phyloP scores from a whole-genome alignment of 2,888 invertebrate species.

The Argyra leucocephala region DNA sequence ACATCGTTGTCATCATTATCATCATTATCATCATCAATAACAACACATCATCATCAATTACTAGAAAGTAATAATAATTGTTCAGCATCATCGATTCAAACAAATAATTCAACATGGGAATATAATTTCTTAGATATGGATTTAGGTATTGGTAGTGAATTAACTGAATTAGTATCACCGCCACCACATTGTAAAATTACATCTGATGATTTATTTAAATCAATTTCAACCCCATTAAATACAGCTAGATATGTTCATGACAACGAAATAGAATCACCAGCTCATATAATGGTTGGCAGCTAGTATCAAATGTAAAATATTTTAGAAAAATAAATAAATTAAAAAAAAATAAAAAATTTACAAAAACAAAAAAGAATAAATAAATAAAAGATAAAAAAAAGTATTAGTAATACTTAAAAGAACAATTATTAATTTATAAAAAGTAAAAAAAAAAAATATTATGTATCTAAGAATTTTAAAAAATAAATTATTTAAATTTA shows the following conservation, averaged over 20 bases:
- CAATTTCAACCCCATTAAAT: conserved; percentile 36
- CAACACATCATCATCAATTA: conserved; percentile 30
- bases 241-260: conserved; percentile 37
- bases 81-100: conserved; percentile 28
- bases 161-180: conserved; percentile 47
- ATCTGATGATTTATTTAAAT: conserved; percentile 47
- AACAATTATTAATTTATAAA: background rate
- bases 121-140: conserved; percentile 45
- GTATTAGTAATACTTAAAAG: background rate
- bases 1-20: conserved; percentile 39
- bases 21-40: conserved; percentile 37
- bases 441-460: background rate
- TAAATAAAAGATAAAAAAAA: background rate
- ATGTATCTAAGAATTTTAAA: background rate
- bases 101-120: conserved; percentile 38
- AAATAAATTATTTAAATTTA: background rate
- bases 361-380: background rate
- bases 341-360: background rate
- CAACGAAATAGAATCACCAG: conserved; percentile 48
- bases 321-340: background rate
- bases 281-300: conserved; percentile 50
- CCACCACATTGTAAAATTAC: conserved; percentile 46
- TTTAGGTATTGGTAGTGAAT: conserved; percentile 43
- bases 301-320: conserved; percentile 42
- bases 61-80: conserved; percentile 26